A percentile compares a stretch with the other conserved stretches of the same genome.
Conservation (phyloP, 2,797 vertebrate genomes). For the Rhyacichthys aspro region DNA sequence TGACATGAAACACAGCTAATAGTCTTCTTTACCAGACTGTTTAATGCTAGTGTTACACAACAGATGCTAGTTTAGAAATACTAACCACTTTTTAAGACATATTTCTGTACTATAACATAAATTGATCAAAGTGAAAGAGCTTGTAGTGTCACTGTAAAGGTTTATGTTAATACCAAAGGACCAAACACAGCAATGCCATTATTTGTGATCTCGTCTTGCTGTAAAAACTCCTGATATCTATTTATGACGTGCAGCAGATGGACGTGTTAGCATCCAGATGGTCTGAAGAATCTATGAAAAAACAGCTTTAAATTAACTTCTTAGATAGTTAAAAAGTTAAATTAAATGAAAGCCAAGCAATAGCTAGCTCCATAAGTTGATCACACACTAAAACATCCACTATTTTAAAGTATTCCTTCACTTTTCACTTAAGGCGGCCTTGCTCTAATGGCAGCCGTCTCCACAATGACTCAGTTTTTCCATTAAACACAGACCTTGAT, state of each 20-base stretch:
- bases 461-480: neutral
- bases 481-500: neutral
- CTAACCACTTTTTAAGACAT: too few relatives aligned
- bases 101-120: too few relatives aligned
- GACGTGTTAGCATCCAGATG: constrained; percentile 3
- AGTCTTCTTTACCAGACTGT: neutral
- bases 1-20: neutral
- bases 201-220: neutral
- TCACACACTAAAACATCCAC: too few relatives aligned
- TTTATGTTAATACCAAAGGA: neutral
- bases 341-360: too few relatives aligned
- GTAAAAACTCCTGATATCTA: neutral
- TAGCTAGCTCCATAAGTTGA: too few relatives aligned
- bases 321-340: too few relatives aligned
- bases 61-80: too few relatives aligned
- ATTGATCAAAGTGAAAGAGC: too few relatives aligned
- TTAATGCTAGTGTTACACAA: neutral
- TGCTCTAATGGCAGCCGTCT: neutral
- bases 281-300: neutral
- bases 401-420: too few relatives aligned
- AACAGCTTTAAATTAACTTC: neutral
- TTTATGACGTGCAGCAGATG: constrained; percentile 2
- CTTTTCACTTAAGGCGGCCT: neutral
- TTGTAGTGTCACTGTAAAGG: neutral
- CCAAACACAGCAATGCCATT: neutral